Base-by-base conservation (phyloP, 2,888 invertebrate genomes). In the Osmoderma eremita region DNA sequence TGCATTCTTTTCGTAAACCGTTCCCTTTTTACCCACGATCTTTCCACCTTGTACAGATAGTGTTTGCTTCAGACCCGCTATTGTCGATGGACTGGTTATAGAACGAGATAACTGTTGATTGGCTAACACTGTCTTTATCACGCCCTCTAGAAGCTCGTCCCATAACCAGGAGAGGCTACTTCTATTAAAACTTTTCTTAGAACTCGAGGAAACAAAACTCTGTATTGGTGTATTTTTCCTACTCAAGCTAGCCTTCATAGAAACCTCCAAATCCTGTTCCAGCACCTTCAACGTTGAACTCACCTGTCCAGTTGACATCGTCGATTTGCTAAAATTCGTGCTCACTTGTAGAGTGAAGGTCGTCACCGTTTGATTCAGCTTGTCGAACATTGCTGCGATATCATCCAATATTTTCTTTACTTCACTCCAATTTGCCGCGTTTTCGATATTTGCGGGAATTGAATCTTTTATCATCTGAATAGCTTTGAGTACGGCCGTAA, bases 1-100 rank as follows among this genome's bases (percentile, higher is more conserved):
- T 0, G 90, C 89, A 74, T 94, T 93, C 72, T 88, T 90, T 63
- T 84, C 86, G 78, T 96, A 96, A 12, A 78, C 75, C 0, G 87
- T 85, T 0, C 90, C 90, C 3, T 84, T 83, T 80, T 95, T 95
- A 0, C 95, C 96, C 5, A 48, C 5, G 15, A 61, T 61, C 15
- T 45, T 61, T 5, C 6, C 18, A 30, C 12, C 17, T 48, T 61
- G 38, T 53, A 38, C 3, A 3, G 53, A 15, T 1, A 17, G n/a
- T 8, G 42, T 24, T 38, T 38, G 36, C 17, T 12, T 36, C 15
- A 36, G 12, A 15, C 17, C 38, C 10, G 38, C 38, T 17, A 10
- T 17, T 8, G 38, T 10, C 2, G 53, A 53, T 17, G 53, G 36
- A 36, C 5, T 36, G 17, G 8, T 24, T 3, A 24, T 3, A 12